A percentile compares a stretch with the other conserved stretches of the same genome.
Evolutionary conservation across 2,113 vertebrate genomes (phyloP).

Genomic region (Chlorodrepanis virens): DNA sequence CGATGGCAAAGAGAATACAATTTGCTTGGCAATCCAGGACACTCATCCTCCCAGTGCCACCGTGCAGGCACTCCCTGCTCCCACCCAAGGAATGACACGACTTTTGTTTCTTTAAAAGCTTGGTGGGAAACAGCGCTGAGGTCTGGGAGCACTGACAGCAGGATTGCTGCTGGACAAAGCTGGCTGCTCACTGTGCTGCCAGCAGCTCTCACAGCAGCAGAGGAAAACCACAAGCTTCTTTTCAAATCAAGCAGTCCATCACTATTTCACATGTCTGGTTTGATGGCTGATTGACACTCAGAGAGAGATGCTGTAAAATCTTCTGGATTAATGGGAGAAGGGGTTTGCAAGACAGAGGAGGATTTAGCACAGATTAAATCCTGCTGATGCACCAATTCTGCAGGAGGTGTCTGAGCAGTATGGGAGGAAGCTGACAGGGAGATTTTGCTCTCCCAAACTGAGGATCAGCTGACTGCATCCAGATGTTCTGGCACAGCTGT

Average conservation of each 20-base stretch:
- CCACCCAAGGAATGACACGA: fast-evolving
- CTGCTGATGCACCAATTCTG: background rate
- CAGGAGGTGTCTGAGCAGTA: background rate
- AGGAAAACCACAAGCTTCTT: background rate
- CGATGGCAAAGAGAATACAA: too few relatives aligned
- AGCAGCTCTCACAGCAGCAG: background rate
- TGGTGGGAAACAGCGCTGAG: background rate
- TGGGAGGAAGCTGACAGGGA: background rate
- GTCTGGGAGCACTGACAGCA: background rate
- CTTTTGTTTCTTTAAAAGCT: background rate
- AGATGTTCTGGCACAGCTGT: background rate
- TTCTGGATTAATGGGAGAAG: background rate
- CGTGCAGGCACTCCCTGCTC: background rate
- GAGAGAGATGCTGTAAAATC: background rate
- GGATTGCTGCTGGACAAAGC: background rate
- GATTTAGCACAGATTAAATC: background rate
- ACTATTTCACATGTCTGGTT: background rate
- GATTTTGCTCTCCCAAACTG: background rate
- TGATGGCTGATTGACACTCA: fast-evolving
- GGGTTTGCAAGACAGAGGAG: background rate
- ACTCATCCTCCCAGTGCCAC: background rate
- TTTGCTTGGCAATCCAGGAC: too few relatives aligned
- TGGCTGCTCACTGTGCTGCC: background rate
- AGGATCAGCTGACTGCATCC: fast-evolving
- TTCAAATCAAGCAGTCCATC: background rate